phyloP scores from a whole-genome alignment of 2,888 invertebrate species.

The Apodemia mormo region DNA sequence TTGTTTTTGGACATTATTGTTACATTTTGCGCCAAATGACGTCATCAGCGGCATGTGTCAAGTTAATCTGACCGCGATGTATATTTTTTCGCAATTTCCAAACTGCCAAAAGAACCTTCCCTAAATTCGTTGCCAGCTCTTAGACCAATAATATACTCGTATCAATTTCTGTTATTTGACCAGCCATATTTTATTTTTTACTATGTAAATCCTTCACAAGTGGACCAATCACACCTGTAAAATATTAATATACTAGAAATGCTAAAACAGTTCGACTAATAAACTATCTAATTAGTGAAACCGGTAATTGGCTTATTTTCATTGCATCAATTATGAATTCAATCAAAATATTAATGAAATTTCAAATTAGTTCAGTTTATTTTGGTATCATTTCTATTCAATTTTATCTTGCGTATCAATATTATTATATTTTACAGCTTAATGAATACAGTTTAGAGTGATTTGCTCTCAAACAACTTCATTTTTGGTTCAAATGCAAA shows the following conservation, averaged over 20 bases:
- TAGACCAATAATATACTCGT: too few relatives aligned
- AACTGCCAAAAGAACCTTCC: too few relatives aligned
- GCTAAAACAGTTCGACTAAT: neutral
- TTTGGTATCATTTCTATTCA: conserved; percentile 9
- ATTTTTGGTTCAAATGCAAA: neutral
- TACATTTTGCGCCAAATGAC: too few relatives aligned
- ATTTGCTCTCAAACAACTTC: neutral
- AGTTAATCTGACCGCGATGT: too few relatives aligned
- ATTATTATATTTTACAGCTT: conserved; percentile 6
- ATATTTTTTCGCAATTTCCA: too few relatives aligned
- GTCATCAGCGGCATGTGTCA: too few relatives aligned
- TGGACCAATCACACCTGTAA: too few relatives aligned
- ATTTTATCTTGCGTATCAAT: conserved; percentile 9
- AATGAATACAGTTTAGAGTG: neutral
- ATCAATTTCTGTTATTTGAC: too few relatives aligned
- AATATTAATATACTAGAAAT: neutral
- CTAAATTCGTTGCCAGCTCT: too few relatives aligned
- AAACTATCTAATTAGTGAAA: neutral
- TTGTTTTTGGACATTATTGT: too few relatives aligned
- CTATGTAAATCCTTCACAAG: too few relatives aligned
- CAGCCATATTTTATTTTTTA: too few relatives aligned
- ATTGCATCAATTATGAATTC: conserved; percentile 12
- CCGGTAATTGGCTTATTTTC: conserved; percentile 9
- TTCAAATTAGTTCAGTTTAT: conserved; percentile 6
- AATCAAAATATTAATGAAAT: conserved; percentile 10